Evolutionary conservation across 2,113 vertebrate genomes (phyloP).

Genomic region (Notarius quadriscutis): DNA sequence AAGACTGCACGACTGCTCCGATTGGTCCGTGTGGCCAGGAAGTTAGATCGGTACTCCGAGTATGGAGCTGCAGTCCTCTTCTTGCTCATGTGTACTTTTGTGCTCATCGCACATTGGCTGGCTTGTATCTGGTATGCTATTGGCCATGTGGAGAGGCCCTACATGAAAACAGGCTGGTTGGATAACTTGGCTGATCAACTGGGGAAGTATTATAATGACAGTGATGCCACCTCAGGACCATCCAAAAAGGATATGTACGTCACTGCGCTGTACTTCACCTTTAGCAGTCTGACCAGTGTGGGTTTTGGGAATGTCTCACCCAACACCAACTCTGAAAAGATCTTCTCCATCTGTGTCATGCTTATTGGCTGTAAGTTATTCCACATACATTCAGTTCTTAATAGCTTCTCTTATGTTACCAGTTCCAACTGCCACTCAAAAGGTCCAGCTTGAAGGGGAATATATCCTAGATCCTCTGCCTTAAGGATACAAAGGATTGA

Average conservation of each 20-base stretch:
- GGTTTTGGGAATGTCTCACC: slow-evolving; percentile 95
- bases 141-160: slow-evolving; percentile 89
- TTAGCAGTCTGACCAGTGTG: slow-evolving; percentile 97
- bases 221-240: slow-evolving; percentile 82
- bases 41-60: slow-evolving; percentile 90
- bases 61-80: slow-evolving; percentile 88
- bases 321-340: slow-evolving; percentile 98
- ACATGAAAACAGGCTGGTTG: slow-evolving; percentile 94
- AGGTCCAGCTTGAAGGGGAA: not conserved
- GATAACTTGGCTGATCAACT: slow-evolving; percentile 92
- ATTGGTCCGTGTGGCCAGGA: slow-evolving; percentile 87
- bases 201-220: slow-evolving; percentile 89
- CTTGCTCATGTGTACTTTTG: slow-evolving; percentile 92
- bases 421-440: not conserved
- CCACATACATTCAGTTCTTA: not conserved
- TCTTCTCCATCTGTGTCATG: slow-evolving; percentile 99
- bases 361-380: slow-evolving; percentile 93
- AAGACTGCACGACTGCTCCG: slow-evolving; percentile 91
- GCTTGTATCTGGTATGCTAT: slow-evolving; percentile 95
- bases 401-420: not conserved
- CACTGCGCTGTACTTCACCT: slow-evolving; percentile 96
- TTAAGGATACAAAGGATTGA: not conserved
- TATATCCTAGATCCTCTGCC: not conserved
- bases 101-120: slow-evolving; percentile 91
- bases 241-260: slow-evolving; percentile 96